Percentiles rank a stretch among this genome's conserved stretches.
These are phyloP conservation scores for Phoronis australis DNA, from an alignment of 2,888 invertebrate species.

Conservation along the genomic window DNA sequence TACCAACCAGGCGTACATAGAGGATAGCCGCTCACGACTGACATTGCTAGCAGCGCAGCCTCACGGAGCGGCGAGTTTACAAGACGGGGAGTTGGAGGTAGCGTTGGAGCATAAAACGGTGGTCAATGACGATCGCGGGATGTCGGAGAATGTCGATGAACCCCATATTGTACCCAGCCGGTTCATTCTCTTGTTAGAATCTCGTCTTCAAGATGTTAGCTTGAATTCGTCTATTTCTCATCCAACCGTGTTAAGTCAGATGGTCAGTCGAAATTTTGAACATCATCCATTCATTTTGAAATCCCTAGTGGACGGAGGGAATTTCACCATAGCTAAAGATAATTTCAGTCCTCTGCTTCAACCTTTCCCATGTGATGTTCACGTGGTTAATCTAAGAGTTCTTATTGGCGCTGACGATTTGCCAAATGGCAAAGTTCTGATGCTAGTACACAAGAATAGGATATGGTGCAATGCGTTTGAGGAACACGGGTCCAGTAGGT, in stretches of 20 bases:
- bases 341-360: slow-evolving; percentile 18
- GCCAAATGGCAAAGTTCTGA: too few relatives aligned
- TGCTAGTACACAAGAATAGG: too few relatives aligned
- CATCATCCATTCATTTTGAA: slow-evolving; percentile 28
- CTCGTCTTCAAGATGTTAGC: slow-evolving; percentile 1
- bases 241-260: slow-evolving; percentile 25
- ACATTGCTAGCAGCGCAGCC: slow-evolving; percentile 41
- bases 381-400: slow-evolving; percentile 29
- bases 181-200: slow-evolving; percentile 36
- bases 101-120: slow-evolving; percentile 46
- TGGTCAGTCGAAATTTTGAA: slow-evolving; percentile 24
- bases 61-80: slow-evolving; percentile 39
- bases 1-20: slow-evolving; percentile 38
- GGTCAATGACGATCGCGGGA: slow-evolving; percentile 43
- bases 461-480: too few relatives aligned
- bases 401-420: too few relatives aligned
- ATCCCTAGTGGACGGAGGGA: slow-evolving; percentile 22
- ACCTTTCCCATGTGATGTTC: slow-evolving; percentile 35
- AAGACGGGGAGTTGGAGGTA: slow-evolving; percentile 41
- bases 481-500: too few relatives aligned
- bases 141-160: slow-evolving; percentile 44
- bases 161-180: slow-evolving; percentile 30
- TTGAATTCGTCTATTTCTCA: too few relatives aligned
- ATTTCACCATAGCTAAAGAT: slow-evolving; percentile 21
- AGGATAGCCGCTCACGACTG: slow-evolving; percentile 32